These are phyloP conservation scores for Lordiphosa stackelbergi DNA, from an alignment of 1,140 invertebrate species.

Conservation along the genomic window DNA sequence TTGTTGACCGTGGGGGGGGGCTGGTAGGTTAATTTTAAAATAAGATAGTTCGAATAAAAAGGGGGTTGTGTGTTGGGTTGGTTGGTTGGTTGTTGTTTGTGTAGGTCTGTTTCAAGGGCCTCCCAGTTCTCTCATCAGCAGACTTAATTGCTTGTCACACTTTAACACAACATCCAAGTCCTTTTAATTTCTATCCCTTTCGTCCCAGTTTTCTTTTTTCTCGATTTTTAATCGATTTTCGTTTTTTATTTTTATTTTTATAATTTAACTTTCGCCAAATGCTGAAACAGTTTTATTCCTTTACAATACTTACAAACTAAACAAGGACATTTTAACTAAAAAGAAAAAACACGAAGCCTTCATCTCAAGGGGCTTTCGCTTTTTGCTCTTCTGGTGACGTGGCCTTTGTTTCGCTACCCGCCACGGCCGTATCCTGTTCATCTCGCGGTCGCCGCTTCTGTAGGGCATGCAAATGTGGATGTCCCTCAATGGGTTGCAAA, in stretches of 20 bases:
- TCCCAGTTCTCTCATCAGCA: too few species aligned
- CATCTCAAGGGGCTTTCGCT: slow-evolving; percentile 34
- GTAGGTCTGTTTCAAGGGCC: too few species aligned
- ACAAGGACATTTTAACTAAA: slow-evolving; percentile 67
- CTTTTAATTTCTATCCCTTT: too few species aligned
- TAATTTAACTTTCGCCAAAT: slow-evolving; percentile 67
- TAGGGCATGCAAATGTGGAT: slow-evolving; percentile 27
- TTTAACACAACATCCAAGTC: too few species aligned
- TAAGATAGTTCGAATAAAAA: too few species aligned
- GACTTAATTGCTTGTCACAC: too few species aligned
- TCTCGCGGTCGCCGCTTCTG: slow-evolving; percentile 60
- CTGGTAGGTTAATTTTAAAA: too few species aligned
- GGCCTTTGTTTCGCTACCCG: slow-evolving; percentile 58
- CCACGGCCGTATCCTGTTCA: slow-evolving; percentile 65
- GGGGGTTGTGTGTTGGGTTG: too few species aligned
- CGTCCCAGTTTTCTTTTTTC: too few species aligned
- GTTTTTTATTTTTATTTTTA: slow-evolving; percentile 40
- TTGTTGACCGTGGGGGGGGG: too few species aligned
- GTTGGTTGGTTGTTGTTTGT: too few species aligned
- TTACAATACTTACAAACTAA: slow-evolving; percentile 72
- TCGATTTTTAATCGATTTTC: background rate
- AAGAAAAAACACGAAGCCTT: slow-evolving; percentile 19
- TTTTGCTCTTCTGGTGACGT: slow-evolving; percentile 25
- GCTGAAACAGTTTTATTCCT: slow-evolving; percentile 68
- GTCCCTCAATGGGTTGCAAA: slow-evolving; percentile 52